Percentiles rank a stretch among this genome's conserved stretches.
Conservation (phyloP, 2,797 vertebrate genomes). For the Protonibea diacanthus region DNA sequence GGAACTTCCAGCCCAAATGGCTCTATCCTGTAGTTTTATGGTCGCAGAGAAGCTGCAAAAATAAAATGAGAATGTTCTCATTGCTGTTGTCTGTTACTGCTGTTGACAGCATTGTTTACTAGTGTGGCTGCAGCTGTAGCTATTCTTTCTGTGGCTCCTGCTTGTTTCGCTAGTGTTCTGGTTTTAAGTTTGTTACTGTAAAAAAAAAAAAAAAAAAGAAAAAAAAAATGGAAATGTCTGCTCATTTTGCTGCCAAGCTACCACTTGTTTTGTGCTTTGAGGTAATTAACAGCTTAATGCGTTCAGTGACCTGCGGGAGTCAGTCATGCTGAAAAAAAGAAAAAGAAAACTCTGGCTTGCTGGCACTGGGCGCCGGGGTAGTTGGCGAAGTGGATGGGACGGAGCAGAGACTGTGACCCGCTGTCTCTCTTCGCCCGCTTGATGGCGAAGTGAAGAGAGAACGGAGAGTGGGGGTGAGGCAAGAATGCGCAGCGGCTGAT, state of each 20-base stretch:
- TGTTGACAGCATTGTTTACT: conserved; percentile 62
- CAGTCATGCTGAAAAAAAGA: conserved; percentile 71
- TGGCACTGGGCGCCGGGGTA: conserved; percentile 47
- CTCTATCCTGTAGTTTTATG: conserved; percentile 72
- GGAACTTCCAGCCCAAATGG: conserved; percentile 66
- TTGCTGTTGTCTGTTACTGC: conserved; percentile 37
- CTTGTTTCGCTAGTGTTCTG: conserved; percentile 4
- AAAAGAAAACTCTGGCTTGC: conserved; percentile 54
- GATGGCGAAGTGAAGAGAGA: conserved; percentile 20
- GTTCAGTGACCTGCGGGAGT: conserved; percentile 74
- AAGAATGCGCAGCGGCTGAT: conserved; percentile 25
- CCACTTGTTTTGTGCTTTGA: conserved; percentile 74
- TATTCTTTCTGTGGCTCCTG: conserved; percentile 15
- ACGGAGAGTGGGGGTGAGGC: conserved; percentile 7
- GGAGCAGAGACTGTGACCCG: conserved; percentile 55
- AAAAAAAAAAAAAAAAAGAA: conserved; percentile 15
- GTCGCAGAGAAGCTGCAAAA: conserved; percentile 65
- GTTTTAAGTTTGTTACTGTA: conserved; percentile 41
- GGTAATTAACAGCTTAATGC: conserved; percentile 82
- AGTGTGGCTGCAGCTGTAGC: conserved; percentile 32
- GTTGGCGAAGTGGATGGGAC: conserved; percentile 55
- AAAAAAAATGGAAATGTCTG: conserved; percentile 33
- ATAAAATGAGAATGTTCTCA: conserved; percentile 65
- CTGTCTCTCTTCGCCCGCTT: conserved; percentile 32
- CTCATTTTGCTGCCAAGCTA: conserved; percentile 60